phyloP scores from a whole-genome alignment of 2,113 vertebrate genomes.

The Passer montanus region DNA sequence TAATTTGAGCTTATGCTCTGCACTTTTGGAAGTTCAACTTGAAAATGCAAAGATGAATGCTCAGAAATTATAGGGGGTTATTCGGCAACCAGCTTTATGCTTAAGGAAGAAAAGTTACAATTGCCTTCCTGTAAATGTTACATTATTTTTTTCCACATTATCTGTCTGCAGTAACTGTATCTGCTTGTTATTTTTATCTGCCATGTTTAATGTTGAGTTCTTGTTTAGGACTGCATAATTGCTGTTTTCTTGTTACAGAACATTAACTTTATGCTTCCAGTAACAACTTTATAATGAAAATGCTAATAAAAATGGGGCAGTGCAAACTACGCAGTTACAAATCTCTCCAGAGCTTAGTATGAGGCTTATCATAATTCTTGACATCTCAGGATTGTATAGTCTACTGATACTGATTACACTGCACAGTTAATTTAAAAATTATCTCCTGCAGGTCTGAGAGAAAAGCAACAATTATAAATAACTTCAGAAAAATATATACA shows the following conservation, averaged over 20 bases:
- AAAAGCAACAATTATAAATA: constrained; percentile 35
- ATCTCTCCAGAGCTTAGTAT: constrained; percentile 29
- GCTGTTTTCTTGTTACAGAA: constrained; percentile 50
- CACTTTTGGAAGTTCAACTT: neutral
- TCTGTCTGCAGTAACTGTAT: constrained; percentile 12
- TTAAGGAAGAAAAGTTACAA: neutral
- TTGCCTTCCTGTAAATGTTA: neutral
- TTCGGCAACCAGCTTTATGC: neutral
- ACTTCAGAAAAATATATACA: neutral
- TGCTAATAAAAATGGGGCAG: constrained; percentile 32
- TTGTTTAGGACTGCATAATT: constrained; percentile 12
- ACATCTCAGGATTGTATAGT: neutral
- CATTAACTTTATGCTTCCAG: constrained; percentile 45
- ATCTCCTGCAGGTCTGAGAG: constrained; percentile 34
- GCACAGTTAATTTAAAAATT: constrained; percentile 30
- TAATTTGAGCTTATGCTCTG: neutral
- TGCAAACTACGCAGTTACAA: constrained; percentile 8
- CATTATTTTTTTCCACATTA: neutral
- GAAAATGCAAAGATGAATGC: neutral
- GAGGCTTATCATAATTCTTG: constrained; percentile 40
- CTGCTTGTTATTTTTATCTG: constrained; percentile 33
- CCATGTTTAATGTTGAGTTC: constrained; percentile 6
- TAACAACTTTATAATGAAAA: constrained; percentile 60
- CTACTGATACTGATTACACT: constrained; percentile 16
- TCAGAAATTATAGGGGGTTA: neutral